Conservation (phyloP, 2,888 invertebrate genomes). For the Morinoia aosen region DNA sequence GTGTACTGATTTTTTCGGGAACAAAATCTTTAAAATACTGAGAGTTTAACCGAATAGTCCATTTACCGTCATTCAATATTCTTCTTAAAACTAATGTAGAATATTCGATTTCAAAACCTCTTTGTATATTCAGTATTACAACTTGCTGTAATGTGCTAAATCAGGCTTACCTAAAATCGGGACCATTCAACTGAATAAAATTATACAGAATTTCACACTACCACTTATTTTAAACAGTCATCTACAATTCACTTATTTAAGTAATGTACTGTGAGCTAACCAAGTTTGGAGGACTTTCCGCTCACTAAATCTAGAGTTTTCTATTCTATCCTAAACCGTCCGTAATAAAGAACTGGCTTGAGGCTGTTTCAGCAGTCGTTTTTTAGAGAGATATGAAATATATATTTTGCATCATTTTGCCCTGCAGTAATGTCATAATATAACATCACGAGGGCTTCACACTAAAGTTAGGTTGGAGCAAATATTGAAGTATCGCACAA, state of each 20-base stretch:
- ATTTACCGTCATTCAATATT: too few relatives aligned
- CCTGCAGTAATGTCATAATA: not conserved
- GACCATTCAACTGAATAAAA: too few relatives aligned
- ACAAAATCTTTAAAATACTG: not conserved
- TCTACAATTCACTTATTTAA: too few relatives aligned
- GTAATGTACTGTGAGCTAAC: too few relatives aligned
- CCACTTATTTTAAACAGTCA: too few relatives aligned
- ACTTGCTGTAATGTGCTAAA: too few relatives aligned
- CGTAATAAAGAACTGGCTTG: too few relatives aligned
- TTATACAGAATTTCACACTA: too few relatives aligned
- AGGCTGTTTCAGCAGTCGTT: not conserved
- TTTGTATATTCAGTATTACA: not conserved
- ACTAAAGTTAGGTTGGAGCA: not conserved
- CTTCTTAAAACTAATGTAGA: not conserved
- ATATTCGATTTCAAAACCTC: not conserved
- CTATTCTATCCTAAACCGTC: not conserved
- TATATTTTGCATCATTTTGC: not conserved
- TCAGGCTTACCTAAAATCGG: too few relatives aligned
- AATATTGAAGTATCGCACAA: not conserved
- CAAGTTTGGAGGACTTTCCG: too few relatives aligned
- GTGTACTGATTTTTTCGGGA: not conserved
- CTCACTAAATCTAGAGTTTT: not conserved
- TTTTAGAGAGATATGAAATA: not conserved
- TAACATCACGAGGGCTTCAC: not conserved
- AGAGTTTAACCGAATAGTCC: not conserved